Conservation (phyloP, 2,113 vertebrate species). For the Bathybates hornii region DNA sequence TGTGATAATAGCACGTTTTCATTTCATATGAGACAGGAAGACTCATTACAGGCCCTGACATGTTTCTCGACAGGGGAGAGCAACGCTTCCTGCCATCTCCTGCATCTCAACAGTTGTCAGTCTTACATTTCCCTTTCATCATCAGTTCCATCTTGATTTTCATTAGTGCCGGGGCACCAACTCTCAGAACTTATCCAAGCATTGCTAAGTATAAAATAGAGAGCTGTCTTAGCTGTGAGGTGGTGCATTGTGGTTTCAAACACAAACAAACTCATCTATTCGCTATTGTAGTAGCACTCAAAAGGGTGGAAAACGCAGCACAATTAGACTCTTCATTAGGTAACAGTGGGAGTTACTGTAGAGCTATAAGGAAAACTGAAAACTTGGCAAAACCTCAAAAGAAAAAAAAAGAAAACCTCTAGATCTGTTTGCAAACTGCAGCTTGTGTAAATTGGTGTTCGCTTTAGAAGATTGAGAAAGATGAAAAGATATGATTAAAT, state of each 20-base stretch:
- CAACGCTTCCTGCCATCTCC: constrained; percentile 26
- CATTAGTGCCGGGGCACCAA: neutral
- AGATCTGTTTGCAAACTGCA: neutral
- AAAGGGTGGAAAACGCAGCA: neutral
- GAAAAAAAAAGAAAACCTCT: neutral
- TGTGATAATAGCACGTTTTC: constrained; percentile 56
- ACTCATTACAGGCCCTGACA: constrained; percentile 51
- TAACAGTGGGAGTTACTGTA: neutral
- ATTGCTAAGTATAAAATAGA: constrained; percentile 2
- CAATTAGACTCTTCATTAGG: neutral
- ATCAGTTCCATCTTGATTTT: constrained; percentile 38
- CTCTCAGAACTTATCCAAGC: neutral
- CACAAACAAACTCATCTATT: neutral
- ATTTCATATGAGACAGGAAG: constrained; percentile 44
- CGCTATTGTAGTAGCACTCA: neutral
- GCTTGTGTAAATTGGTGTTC: neutral
- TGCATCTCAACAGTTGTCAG: constrained; percentile 44
- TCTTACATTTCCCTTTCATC: constrained; percentile 43
- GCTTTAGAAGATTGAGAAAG: neutral
- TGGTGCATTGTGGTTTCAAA: neutral
- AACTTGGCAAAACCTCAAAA: neutral
- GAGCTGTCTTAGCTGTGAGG: neutral
- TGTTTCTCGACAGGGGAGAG: constrained; percentile 31
- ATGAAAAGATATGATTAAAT: constrained; percentile 23
- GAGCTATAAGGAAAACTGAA: neutral